Percentiles rank a stretch among this genome's conserved stretches.
phyloP scores from a whole-genome alignment of 64 coral and sea anemone species.

The Stichodactyla mertensii region DNA sequence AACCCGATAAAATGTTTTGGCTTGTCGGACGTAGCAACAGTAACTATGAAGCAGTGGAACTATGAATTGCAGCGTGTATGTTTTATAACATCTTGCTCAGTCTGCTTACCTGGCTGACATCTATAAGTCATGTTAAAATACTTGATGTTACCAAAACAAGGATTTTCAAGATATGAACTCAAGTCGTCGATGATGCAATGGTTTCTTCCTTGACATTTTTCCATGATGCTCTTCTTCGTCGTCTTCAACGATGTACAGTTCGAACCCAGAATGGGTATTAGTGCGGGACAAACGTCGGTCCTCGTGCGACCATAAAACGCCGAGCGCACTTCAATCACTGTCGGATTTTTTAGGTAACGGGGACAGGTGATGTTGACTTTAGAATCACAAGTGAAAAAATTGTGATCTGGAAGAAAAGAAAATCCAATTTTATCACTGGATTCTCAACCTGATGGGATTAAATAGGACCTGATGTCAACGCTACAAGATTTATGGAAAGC shows the following conservation, averaged over 20 bases:
- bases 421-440: background rate
- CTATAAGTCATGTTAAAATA: conserved; percentile 39
- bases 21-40: too few species aligned
- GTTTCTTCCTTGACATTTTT: conserved; percentile 37
- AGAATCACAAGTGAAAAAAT: background rate
- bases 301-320: conserved; percentile 27
- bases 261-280: background rate
- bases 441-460: background rate
- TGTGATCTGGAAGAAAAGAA: conserved; percentile 15
- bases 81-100: background rate
- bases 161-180: conserved; percentile 6
- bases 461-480: too few species aligned
- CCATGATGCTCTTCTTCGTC: conserved; percentile 23
- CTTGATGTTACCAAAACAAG: conserved; percentile 33
- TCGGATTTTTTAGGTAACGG: background rate
- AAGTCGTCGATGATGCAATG: conserved; percentile 28
- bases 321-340: conserved; percentile 47
- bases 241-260: conserved; percentile 22
- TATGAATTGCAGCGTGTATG: too few species aligned
- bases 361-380: conserved; percentile 27
- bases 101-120: conserved; percentile 38
- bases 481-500: too few species aligned
- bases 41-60: too few species aligned
- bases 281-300: background rate
- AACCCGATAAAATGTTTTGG: too few species aligned